phyloP scores from a whole-genome alignment of 2,888 invertebrate species.

The Lypha dubia region DNA sequence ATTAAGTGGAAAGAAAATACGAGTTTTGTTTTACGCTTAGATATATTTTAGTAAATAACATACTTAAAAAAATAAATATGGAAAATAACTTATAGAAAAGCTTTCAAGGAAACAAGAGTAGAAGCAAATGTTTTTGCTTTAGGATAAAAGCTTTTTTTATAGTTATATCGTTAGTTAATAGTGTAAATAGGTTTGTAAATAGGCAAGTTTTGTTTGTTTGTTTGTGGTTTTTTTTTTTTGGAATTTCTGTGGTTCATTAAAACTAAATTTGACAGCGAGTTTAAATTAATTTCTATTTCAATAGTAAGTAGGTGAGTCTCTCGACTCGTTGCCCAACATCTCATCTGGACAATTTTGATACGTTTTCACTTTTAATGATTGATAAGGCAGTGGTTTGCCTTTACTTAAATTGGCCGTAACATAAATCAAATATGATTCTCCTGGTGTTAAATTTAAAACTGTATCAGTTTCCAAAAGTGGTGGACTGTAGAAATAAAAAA shows the following conservation, averaged over 20 bases:
- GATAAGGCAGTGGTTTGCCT: conserved; percentile 85
- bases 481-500: conserved; percentile 77
- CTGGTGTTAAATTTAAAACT: conserved; percentile 84
- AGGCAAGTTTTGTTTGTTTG: conserved; percentile 60
- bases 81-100: conserved; percentile 34
- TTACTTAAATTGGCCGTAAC: conserved; percentile 85
- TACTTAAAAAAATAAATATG: not conserved
- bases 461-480: conserved; percentile 83
- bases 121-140: conserved; percentile 32
- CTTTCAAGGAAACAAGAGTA: conserved; percentile 34
- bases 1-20: conserved; percentile 21
- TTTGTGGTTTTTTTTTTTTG: conserved; percentile 52
- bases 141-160: conserved; percentile 46
- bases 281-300: conserved; percentile 59
- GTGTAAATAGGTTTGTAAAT: conserved; percentile 28
- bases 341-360: conserved; percentile 79
- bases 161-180: conserved; percentile 13
- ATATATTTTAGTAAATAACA: not conserved
- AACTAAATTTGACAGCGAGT: not conserved
- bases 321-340: conserved; percentile 76
- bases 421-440: conserved; percentile 85
- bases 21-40: conserved; percentile 10
- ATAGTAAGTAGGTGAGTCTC: conserved; percentile 79
- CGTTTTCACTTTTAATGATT: conserved; percentile 83
- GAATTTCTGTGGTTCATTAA: conserved; percentile 40